A percentile compares a stretch with the other conserved stretches of the same genome.
phyloP scores from a whole-genome alignment of 2,113 vertebrate species.

The Condylura cristata region DNA sequence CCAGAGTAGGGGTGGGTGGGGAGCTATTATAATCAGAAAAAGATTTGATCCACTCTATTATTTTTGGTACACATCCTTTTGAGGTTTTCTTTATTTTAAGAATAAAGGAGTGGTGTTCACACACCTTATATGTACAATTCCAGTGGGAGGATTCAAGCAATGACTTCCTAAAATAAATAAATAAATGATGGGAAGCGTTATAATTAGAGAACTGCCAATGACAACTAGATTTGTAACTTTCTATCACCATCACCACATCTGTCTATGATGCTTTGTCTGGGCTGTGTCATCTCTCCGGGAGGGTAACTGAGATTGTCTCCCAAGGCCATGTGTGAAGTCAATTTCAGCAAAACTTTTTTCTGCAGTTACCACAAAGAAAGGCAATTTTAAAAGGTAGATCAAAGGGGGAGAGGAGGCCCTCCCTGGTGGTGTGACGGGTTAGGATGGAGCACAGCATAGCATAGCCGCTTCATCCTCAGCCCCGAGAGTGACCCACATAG shows the following conservation, averaged over 20 bases:
- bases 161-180: not conserved
- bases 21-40: constrained; percentile 2
- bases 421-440: too few species aligned
- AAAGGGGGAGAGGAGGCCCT: too few species aligned
- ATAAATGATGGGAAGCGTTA: not conserved
- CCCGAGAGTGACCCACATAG: too few species aligned
- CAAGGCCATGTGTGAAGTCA: not conserved
- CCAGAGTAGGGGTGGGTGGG: not conserved
- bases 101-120: constrained; percentile 2
- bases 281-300: not conserved
- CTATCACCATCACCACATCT: not conserved
- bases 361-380: not conserved
- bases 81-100: not conserved
- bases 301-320: not conserved
- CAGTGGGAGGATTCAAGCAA: not conserved
- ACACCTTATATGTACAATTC: not conserved
- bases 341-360: not conserved
- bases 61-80: constrained; percentile 9
- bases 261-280: not conserved
- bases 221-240: not conserved
- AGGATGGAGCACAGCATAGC: too few species aligned
- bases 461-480: too few species aligned
- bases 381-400: not conserved
- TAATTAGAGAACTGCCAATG: not conserved
- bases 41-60: not conserved